phyloP scores from a whole-genome alignment of 2,113 vertebrate species.

The Atrichornis clamosus region DNA sequence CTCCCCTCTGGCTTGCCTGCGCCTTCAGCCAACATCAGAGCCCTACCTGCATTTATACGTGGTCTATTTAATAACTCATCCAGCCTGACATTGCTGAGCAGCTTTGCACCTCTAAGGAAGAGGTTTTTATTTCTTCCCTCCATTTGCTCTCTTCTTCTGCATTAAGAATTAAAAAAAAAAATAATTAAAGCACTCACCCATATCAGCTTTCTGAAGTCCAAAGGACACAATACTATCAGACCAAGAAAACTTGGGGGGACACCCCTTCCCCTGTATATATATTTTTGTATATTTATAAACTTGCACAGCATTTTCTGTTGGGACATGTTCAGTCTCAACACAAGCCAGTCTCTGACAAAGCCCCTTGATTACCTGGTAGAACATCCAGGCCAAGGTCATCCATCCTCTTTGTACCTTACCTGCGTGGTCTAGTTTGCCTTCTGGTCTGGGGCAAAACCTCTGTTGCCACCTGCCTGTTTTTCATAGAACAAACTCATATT shows the following conservation, averaged over 20 bases:
- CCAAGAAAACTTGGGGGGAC: background rate
- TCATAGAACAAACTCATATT: background rate
- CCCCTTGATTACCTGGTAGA: rapidly evolving
- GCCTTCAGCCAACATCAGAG: background rate
- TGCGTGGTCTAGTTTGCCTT: background rate
- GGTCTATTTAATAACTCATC: background rate
- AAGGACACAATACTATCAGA: background rate
- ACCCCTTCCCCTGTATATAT: background rate
- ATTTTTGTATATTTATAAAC: background rate
- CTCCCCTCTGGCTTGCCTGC: background rate
- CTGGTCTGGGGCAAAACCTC: background rate
- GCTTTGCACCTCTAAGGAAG: background rate
- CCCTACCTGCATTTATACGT: background rate
- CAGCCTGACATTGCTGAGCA: background rate
- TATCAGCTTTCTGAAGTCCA: background rate
- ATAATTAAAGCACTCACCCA: background rate
- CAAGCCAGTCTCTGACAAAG: background rate
- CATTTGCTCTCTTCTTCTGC: background rate
- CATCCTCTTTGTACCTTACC: background rate
- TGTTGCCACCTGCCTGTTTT: background rate
- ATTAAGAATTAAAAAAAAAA: background rate
- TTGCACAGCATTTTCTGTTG: background rate
- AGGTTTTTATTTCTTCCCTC: background rate
- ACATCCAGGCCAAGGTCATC: background rate
- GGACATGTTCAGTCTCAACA: background rate